Base-by-base conservation (phyloP, 1,140 invertebrate genomes). In the Penaeus indicus region DNA sequence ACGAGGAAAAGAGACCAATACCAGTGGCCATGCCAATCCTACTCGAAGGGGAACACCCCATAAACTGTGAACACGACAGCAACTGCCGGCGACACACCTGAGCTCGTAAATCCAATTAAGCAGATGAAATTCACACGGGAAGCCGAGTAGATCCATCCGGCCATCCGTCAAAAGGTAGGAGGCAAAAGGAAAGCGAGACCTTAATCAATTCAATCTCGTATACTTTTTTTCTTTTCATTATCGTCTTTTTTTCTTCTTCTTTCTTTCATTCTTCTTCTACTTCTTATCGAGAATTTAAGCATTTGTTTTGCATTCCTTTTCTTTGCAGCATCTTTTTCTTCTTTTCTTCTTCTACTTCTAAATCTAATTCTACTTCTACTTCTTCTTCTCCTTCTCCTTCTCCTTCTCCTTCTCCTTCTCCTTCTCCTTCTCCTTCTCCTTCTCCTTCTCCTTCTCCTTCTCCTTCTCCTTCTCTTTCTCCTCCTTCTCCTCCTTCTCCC, bases 171-270 rank as follows among this genome's bases (percentile, higher is more conserved):
- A 47, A 47, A 47, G 47, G 47, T 7, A 7, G 47, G 47, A 47
- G 11, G 11, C 47, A 4, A 47, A 47, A 47, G 47, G 7, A 47
- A 47, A 47, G 47, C 4, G 7, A 13, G 47, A 47, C 42, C 95
- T 94, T 18, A 69, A n/a, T 1, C 0, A 32, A 32, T 32, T 69
- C 18, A n/a, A 10, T 69, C 67, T 27, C 67, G 7, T 69, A 8
- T 27, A 11, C 16, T 10, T 27, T 10, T 10, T 27, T 10, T 69
- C 18, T 27, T 18, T 69, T 69, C 67, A 11, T 69, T 18, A 69
- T 18, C 27, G 7, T 69, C 67, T 69, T 18, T 18, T 27, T 69
- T 69, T 5, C 4, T 13, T 4, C 5, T 47, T 63, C 47, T 16
- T 11, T 60, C 42, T 32, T 32, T 32, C 32, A 1, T 2, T 32